phyloP scores from a whole-genome alignment of 2,888 invertebrate species.

The Mythimna lalbum region DNA sequence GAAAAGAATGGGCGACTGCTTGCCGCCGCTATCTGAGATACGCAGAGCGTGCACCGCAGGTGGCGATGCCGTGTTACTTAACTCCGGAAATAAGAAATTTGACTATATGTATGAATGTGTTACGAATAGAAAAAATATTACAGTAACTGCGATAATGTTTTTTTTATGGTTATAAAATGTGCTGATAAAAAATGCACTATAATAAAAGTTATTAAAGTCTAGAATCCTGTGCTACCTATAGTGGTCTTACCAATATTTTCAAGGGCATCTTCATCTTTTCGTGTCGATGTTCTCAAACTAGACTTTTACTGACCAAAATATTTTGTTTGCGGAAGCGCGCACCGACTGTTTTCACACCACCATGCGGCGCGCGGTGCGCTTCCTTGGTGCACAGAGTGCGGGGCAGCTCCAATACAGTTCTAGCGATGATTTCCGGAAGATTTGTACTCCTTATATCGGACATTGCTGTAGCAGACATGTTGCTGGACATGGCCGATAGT shows the following conservation, averaged over 20 bases:
- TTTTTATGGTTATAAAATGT: neutral
- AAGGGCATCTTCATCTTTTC: neutral
- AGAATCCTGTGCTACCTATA: neutral
- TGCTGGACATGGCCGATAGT: too few species aligned
- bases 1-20: constrained; percentile 44
- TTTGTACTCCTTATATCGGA: too few species aligned
- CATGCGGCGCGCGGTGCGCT: too few species aligned
- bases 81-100: constrained; percentile 19
- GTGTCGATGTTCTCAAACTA: too few species aligned
- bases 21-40: constrained; percentile 29
- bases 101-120: constrained; percentile 1
- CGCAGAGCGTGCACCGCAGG: constrained; percentile 39
- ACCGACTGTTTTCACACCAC: too few species aligned
- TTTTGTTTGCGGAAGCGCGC: too few species aligned
- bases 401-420: too few species aligned
- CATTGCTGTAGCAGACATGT: too few species aligned
- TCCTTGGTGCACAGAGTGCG: too few species aligned
- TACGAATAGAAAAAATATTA: constrained; percentile 8
- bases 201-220: neutral
- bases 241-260: neutral
- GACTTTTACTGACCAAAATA: too few species aligned
- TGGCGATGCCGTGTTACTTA: constrained; percentile 30
- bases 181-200: neutral
- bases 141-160: neutral
- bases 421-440: too few species aligned